phyloP scores from a whole-genome alignment of 2,888 invertebrate species.

The Amphipoea oculea region DNA sequence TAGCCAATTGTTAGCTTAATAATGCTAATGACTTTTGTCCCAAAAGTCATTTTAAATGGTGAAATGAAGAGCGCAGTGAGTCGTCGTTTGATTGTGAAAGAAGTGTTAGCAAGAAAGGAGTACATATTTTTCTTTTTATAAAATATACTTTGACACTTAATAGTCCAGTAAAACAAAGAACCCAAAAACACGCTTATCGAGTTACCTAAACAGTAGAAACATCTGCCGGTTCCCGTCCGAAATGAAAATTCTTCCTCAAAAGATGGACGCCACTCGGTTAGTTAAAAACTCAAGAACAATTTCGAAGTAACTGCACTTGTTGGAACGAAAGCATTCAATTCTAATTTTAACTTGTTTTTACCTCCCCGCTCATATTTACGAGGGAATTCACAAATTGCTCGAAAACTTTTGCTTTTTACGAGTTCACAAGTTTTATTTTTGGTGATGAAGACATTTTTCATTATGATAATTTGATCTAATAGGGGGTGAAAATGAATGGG shows the following conservation, averaged over 20 bases:
- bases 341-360: slow-evolving; percentile 68
- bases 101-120: background rate
- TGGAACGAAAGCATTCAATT: slow-evolving; percentile 65
- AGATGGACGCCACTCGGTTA: slow-evolving; percentile 44
- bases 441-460: slow-evolving; percentile 58
- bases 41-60: background rate
- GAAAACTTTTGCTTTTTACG: slow-evolving; percentile 64
- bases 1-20: background rate
- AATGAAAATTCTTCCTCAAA: slow-evolving; percentile 43
- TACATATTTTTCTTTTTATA: background rate
- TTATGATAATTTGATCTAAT: slow-evolving; percentile 57
- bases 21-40: too few species aligned
- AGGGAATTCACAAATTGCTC: slow-evolving; percentile 63
- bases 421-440: slow-evolving; percentile 56
- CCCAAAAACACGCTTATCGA: slow-evolving; percentile 25
- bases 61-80: background rate
- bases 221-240: slow-evolving; percentile 39
- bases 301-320: slow-evolving; percentile 60
- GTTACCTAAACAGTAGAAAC: slow-evolving; percentile 32
- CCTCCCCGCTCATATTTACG: slow-evolving; percentile 65
- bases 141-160: slow-evolving; percentile 10
- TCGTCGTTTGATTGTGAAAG: background rate
- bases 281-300: slow-evolving; percentile 59
- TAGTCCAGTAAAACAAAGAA: slow-evolving; percentile 11
- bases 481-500: slow-evolving; percentile 23